Conservation (phyloP, 2,113 vertebrate species). For the Lanius collurio region DNA sequence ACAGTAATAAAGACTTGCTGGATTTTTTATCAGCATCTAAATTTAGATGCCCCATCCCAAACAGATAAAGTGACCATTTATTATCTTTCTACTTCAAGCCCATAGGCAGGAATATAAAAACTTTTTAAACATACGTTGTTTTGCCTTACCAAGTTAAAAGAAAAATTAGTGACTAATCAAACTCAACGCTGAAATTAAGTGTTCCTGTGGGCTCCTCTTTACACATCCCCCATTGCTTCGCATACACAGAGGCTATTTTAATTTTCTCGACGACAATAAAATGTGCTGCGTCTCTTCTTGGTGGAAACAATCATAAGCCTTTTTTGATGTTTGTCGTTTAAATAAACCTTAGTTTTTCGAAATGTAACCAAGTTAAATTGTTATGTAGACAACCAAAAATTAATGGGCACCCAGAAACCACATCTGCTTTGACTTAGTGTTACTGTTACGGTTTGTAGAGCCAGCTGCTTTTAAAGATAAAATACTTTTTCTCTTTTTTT, state of each 20-base stretch:
- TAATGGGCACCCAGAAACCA: background rate
- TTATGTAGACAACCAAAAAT: background rate
- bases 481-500: background rate
- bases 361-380: background rate
- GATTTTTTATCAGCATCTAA: background rate
- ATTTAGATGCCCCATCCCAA: background rate
- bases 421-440: background rate
- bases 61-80: background rate
- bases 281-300: fast-evolving
- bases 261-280: slow-evolving; percentile 12
- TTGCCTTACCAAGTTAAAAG: background rate
- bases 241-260: background rate
- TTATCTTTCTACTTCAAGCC: background rate
- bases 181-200: background rate
- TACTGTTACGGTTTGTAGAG: background rate
- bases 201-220: slow-evolving; percentile 4
- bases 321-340: background rate
- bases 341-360: background rate
- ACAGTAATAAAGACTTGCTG: background rate
- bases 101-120: background rate
- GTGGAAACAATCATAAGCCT: background rate
- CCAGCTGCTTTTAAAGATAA: background rate
- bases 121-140: background rate
- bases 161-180: slow-evolving; percentile 47
- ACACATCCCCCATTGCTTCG: slow-evolving; percentile 2